Percentiles rank a stretch among this genome's conserved stretches.
These are phyloP conservation scores for Aphelinus certus DNA, from an alignment of 1,140 invertebrate genomes.

Conservation along the genomic window DNA sequence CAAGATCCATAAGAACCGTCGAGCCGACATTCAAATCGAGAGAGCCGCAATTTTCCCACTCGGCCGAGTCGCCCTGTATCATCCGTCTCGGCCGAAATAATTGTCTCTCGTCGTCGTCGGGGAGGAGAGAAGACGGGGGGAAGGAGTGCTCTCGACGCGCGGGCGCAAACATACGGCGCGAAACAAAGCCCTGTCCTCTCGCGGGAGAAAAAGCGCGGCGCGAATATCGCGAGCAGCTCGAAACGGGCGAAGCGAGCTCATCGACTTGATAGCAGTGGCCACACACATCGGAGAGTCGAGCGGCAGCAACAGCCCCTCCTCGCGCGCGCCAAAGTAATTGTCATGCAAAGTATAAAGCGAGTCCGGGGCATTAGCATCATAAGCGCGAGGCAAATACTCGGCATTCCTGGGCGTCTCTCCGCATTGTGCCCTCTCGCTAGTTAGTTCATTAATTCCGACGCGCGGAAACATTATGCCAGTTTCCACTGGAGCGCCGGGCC, in stretches of 20 bases:
- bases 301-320: constrained; percentile 29
- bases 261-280: background rate
- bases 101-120: too few species aligned
- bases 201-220: background rate
- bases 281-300: background rate
- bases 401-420: constrained; percentile 48
- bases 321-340: constrained; percentile 50
- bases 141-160: too few species aligned
- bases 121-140: too few species aligned
- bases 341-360: constrained; percentile 60
- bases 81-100: too few species aligned
- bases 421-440: constrained; percentile 53
- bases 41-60: too few species aligned
- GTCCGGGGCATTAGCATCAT: constrained; percentile 60
- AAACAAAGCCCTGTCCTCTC: too few species aligned
- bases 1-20: too few species aligned
- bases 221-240: background rate
- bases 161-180: too few species aligned
- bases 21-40: too few species aligned
- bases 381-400: constrained; percentile 57
- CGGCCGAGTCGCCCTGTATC: too few species aligned
- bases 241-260: background rate
- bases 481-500: background rate
- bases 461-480: constrained; percentile 44
- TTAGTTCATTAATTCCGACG: constrained; percentile 61